These are phyloP conservation scores for Lobophora halterata DNA, from an alignment of 2,888 invertebrate genomes.

Conservation along the genomic window DNA sequence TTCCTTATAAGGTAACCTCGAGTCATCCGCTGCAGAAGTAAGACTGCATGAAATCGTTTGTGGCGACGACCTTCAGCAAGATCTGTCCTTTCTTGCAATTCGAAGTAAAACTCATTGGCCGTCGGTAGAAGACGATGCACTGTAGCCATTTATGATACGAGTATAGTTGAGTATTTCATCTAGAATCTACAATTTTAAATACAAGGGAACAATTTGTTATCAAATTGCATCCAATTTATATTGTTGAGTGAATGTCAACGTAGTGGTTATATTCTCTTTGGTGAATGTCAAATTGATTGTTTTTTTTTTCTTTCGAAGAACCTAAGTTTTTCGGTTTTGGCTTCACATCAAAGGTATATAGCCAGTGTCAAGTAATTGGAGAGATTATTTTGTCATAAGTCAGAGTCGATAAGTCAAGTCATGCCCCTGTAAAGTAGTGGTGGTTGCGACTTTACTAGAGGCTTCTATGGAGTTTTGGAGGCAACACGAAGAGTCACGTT, in stretches of 20 bases:
- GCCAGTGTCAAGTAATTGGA: too few species aligned
- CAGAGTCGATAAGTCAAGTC: too few species aligned
- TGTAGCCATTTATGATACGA: slow-evolving; percentile 64
- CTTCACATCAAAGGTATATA: too few species aligned
- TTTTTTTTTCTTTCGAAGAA: too few species aligned
- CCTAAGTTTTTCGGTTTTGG: too few species aligned
- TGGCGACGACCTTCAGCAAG: slow-evolving; percentile 50
- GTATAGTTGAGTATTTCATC: background rate
- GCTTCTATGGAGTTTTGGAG: too few species aligned
- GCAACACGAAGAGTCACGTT: too few species aligned
- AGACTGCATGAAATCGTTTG: slow-evolving; percentile 51
- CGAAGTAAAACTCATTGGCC: slow-evolving; percentile 47
- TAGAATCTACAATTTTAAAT: background rate
- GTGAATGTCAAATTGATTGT: too few species aligned
- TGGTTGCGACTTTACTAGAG: too few species aligned
- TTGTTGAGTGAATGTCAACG: background rate
- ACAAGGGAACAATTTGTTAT: background rate
- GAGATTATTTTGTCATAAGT: too few species aligned
- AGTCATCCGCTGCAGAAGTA: slow-evolving; percentile 55
- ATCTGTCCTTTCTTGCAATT: slow-evolving; percentile 52
- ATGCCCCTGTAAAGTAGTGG: too few species aligned
- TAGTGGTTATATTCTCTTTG: background rate
- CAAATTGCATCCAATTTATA: background rate
- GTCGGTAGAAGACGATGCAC: slow-evolving; percentile 49
- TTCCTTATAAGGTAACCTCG: slow-evolving; percentile 63